Percentiles rank a stretch among this genome's conserved stretches.
Evolutionary conservation across 2,113 vertebrate species (phyloP).

Genomic region (Electrona antarctica): DNA sequence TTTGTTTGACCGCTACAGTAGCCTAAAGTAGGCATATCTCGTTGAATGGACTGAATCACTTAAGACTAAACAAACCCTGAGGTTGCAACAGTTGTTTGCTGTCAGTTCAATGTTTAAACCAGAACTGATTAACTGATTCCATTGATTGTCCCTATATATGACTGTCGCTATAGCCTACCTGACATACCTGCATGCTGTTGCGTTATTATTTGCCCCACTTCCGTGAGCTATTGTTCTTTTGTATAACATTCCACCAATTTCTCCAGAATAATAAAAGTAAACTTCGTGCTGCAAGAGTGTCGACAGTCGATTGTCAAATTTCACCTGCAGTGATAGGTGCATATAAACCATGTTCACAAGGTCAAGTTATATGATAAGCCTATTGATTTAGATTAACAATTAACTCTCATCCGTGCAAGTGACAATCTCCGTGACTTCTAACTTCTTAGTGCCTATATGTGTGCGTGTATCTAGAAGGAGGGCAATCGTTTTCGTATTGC

Average conservation of each 20-base stretch:
- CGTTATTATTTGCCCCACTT: neutral
- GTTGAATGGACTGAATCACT: conserved; percentile 1
- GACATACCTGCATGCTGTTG: conserved; percentile 12
- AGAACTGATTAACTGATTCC: conserved; percentile 54
- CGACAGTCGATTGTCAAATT: neutral
- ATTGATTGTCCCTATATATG: conserved; percentile 29
- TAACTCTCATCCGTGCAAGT: neutral
- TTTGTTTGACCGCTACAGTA: neutral
- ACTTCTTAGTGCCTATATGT: too few relatives aligned
- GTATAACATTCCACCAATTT: neutral
- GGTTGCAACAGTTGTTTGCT: conserved; percentile 50
- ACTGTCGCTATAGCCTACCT: conserved; percentile 11
- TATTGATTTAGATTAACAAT: conserved; percentile 8
- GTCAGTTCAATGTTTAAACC: conserved; percentile 65
- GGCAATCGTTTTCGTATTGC: neutral
- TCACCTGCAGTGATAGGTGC: neutral
- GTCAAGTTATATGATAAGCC: neutral
- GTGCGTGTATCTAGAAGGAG: neutral
- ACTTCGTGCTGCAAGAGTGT: too few relatives aligned
- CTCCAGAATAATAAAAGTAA: neutral
- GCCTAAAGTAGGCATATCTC: neutral
- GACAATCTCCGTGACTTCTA: neutral
- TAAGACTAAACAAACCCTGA: neutral
- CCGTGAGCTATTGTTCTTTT: conserved; percentile 3
- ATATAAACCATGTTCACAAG: neutral